Base-by-base conservation (phyloP, 2,113 vertebrate genomes). In the Piaya cayana region DNA sequence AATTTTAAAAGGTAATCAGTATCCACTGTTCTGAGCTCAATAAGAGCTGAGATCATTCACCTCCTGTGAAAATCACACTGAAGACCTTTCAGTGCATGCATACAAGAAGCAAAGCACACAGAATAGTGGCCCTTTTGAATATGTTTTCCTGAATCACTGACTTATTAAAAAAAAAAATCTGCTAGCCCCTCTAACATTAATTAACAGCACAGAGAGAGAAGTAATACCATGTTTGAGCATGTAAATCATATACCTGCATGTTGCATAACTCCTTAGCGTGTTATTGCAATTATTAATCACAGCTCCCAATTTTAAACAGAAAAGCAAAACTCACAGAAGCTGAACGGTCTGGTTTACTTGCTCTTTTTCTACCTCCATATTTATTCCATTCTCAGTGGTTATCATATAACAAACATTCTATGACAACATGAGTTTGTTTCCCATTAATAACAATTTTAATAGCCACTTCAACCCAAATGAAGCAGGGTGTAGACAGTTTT, bases 1-100 rank as follows among this genome's bases (percentile, higher is more conserved):
- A 84, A 92, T 86, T 84, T 96, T 59, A 70, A 78, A 94, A 93
- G 81, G 77, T 75, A 91, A 91, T 95, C 80, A 84, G 83, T 92
- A 96, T 80, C n/a, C 65, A 68, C 29, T 16, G 75, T 82, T 90
- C 77, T 88, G 68, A 92, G 80, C 86, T 96, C 68, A 92, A 64
- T 8, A 84, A 34, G 43, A 92, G 65, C 65, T 86, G 77, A 90
- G 37, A 94, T 90, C 68, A 82, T 81, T 90, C 83, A 52, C 27
- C 23, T 81, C 32, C 60, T 60, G 23, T 23, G 16, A 92, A 96
- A 96, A 84, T 63, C 60, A 68, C 12, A 25, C 30, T 34, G 60
- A 71, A 84, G 56, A 74, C 23, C 32, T 94, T 86, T 36, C n/a
- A 62, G 12, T 22, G 29, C 12, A 86, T 45, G 63, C 63, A 56